Evolutionary conservation across 2,797 vertebrate species (phyloP).

Genomic region (Enteromius fasciolatus): DNA sequence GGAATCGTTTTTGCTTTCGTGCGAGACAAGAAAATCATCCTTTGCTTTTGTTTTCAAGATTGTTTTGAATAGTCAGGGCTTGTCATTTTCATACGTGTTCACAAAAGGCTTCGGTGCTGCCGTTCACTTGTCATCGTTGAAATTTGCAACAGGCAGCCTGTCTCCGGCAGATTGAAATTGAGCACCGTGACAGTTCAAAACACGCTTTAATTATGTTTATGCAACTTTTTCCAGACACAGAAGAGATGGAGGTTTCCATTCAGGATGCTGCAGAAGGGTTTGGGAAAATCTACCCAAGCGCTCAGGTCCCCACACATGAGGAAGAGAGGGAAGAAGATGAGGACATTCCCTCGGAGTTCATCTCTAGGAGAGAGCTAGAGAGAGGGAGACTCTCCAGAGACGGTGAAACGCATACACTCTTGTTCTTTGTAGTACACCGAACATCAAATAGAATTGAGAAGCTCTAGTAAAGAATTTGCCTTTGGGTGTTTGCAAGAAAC

Average conservation of each 20-base stretch:
- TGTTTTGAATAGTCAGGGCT: constrained; percentile 23
- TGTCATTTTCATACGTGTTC: constrained; percentile 1
- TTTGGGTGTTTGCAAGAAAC: not conserved
- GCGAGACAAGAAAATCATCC: not conserved
- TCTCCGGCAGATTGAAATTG: constrained; percentile 31
- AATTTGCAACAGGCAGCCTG: constrained; percentile 14
- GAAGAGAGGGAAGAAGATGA: constrained; percentile 80
- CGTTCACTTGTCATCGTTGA: constrained; percentile 9
- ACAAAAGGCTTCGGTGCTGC: not conserved
- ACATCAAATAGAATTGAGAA: constrained; percentile 35
- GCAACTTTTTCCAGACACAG: constrained; percentile 48
- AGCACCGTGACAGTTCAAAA: constrained; percentile 52
- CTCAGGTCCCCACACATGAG: constrained; percentile 74
- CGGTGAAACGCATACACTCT: constrained; percentile 74
- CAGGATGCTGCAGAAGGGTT: constrained; percentile 79
- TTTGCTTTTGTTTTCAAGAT: not conserved
- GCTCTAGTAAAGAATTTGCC: constrained; percentile 8
- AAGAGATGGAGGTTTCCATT: constrained; percentile 48
- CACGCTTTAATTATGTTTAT: constrained; percentile 22
- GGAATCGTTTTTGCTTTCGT: not conserved
- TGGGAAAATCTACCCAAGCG: constrained; percentile 91
- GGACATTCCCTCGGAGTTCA: constrained; percentile 86
- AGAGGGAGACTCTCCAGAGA: constrained; percentile 90
- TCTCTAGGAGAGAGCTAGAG: constrained; percentile 92
- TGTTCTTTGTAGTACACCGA: not conserved